These are phyloP conservation scores for Amphimedon queenslandica DNA, from an alignment of 37 sponge, comb jelly and placozoan species.

Conservation along the genomic window DNA sequence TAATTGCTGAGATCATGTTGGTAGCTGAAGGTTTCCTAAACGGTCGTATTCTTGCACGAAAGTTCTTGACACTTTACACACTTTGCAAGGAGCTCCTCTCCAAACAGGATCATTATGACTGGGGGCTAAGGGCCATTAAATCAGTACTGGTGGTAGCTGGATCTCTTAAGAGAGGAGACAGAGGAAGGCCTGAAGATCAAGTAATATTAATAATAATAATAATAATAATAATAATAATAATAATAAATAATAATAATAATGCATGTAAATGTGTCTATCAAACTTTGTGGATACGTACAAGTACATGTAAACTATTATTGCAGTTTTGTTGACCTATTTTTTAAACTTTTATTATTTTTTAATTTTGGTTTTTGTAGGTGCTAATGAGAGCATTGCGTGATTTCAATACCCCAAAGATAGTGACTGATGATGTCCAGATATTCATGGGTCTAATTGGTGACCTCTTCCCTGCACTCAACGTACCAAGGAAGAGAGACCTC, in stretches of 20 bases:
- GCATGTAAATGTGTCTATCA: background rate
- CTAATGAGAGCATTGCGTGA: slow-evolving; percentile 98
- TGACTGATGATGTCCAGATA: slow-evolving; percentile 94
- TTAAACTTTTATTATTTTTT: background rate
- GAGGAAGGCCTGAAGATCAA: slow-evolving; percentile 94
- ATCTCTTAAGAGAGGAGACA: slow-evolving; percentile 93
- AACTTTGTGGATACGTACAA: slow-evolving; percentile 9
- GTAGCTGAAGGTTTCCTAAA: slow-evolving; percentile 98
- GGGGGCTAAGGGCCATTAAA: slow-evolving; percentile 99
- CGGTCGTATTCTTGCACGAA: slow-evolving; percentile 90
- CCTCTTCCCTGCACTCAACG: slow-evolving; percentile 96
- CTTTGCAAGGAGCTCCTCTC: slow-evolving; percentile 93
- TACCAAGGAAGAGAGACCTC: slow-evolving; percentile 94
- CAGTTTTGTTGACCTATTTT: background rate
- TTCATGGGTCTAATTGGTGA: slow-evolving; percentile 99
- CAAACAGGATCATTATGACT: slow-evolving; percentile 98
- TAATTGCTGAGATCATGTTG: slow-evolving; percentile 99
- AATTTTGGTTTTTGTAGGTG: slow-evolving; percentile 31
- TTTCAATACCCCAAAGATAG: slow-evolving; percentile 98
- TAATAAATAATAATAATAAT: background rate
- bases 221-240: background rate
- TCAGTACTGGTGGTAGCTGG: slow-evolving; percentile 99
- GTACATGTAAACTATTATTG: background rate
- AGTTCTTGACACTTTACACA: slow-evolving; percentile 98
- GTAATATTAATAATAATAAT: slow-evolving; percentile 36